phyloP scores from a whole-genome alignment of 2,797 vertebrate genomes.

The Varecia variegata region DNA sequence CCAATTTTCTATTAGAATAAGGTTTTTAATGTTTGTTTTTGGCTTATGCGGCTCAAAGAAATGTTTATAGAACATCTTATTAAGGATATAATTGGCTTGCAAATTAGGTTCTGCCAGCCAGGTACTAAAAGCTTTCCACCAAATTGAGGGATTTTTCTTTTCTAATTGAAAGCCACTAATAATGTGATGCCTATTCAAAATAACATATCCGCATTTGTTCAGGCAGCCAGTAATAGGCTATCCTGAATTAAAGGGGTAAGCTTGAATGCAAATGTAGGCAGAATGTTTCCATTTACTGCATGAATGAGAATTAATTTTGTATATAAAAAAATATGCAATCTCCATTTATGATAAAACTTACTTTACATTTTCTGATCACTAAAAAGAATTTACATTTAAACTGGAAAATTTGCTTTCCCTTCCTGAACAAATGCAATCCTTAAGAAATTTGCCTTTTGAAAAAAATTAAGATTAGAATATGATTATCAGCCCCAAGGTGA shows the following conservation, averaged over 20 bases:
- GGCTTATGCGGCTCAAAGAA: conserved; percentile 45
- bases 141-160: conserved; percentile 56
- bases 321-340: conserved; percentile 55
- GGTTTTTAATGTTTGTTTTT: conserved; percentile 63
- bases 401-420: conserved; percentile 56
- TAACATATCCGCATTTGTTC: conserved; percentile 41
- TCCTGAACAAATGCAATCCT: conserved; percentile 54
- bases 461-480: conserved; percentile 58
- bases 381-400: conserved; percentile 68
- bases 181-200: conserved; percentile 44
- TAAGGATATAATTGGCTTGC: conserved; percentile 53
- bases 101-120: conserved; percentile 46
- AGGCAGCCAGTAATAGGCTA: conserved; percentile 55
- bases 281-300: conserved; percentile 58
- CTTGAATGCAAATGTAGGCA: conserved; percentile 49
- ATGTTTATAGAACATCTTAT: conserved; percentile 55
- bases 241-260: conserved; percentile 56
- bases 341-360: conserved; percentile 57
- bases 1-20: conserved; percentile 49
- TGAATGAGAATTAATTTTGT: conserved; percentile 68
- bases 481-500: conserved; percentile 40
- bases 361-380: conserved; percentile 42
- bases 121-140: conserved; percentile 53
- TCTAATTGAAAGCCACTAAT: conserved; percentile 70
- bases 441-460: conserved; percentile 60